Percentiles rank a stretch among this genome's conserved stretches.
Conservation (phyloP, 2,888 invertebrate species). For the Andrena minutula region DNA sequence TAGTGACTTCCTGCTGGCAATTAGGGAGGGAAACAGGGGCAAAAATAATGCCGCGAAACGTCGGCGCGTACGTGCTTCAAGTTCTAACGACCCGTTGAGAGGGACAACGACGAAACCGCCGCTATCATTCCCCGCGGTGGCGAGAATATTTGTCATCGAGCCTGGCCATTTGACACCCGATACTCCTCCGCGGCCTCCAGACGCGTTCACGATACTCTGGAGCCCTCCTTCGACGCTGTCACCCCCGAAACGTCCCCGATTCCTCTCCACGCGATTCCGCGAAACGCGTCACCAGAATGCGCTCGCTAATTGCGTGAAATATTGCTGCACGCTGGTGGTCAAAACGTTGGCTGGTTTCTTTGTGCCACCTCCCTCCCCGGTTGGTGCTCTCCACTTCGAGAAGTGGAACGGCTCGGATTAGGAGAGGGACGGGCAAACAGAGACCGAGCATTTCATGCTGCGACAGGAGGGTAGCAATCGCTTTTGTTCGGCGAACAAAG, state of each 20-base stretch:
- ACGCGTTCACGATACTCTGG: conserved; percentile 65
- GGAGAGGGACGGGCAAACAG: neutral
- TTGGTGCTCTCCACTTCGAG: neutral
- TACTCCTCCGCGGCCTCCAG: conserved; percentile 74
- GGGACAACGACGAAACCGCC: conserved; percentile 70
- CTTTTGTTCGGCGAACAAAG: conserved; percentile 9
- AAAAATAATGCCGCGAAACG: conserved; percentile 65
- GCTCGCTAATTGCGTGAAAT: conserved; percentile 60
- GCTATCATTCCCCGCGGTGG: conserved; percentile 50
- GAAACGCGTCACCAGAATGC: conserved; percentile 37
- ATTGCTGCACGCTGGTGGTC: conserved; percentile 46
- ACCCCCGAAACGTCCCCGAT: conserved; percentile 67
- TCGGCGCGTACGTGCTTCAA: conserved; percentile 43
- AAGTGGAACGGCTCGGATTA: neutral
- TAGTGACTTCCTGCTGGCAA: conserved; percentile 68
- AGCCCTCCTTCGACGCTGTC: conserved; percentile 55
- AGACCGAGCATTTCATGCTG: neutral
- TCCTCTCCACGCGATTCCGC: conserved; percentile 54
- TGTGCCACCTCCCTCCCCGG: neutral
- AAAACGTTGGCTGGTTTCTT: conserved; percentile 8
- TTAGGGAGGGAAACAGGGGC: conserved; percentile 61
- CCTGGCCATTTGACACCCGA: conserved; percentile 80
- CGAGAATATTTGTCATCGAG: conserved; percentile 79
- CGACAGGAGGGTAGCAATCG: conserved; percentile 17
- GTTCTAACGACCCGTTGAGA: conserved; percentile 79